These are phyloP conservation scores for Hyposoter dolosus DNA, from an alignment of 2,888 invertebrate species.

Conservation along the genomic window DNA sequence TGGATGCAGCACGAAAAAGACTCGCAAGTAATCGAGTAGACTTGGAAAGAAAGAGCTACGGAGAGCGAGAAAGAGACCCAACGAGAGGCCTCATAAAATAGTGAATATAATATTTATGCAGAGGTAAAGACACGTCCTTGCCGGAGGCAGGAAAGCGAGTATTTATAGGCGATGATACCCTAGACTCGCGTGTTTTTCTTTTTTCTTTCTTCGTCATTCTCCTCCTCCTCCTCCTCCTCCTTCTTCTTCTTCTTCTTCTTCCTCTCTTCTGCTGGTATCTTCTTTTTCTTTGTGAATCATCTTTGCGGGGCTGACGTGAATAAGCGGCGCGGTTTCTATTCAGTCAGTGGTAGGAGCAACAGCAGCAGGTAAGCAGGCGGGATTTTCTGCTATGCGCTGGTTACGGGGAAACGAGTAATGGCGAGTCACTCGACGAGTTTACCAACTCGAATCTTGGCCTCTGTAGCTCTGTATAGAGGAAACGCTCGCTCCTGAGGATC, in stretches of 20 bases:
- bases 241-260: conserved; percentile 55
- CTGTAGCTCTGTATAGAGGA: conserved; percentile 25
- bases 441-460: conserved; percentile 38
- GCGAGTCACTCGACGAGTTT: conserved; percentile 54
- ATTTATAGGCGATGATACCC: conserved; percentile 84
- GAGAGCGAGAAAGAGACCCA: background rate
- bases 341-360: conserved; percentile 57
- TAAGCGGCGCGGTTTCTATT: conserved; percentile 64
- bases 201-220: conserved; percentile 59
- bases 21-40: conserved; percentile 12
- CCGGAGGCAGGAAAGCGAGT: conserved; percentile 80
- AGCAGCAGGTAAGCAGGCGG: conserved; percentile 25
- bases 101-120: conserved; percentile 58
- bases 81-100: conserved; percentile 48
- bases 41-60: no score
- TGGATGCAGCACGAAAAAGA: background rate
- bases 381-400: conserved; percentile 47
- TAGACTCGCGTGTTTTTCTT: conserved; percentile 74
- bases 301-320: conserved; percentile 72
- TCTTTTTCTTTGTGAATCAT: conserved; percentile 76
- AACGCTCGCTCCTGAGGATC: conserved; percentile 44
- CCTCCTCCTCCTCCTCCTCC: conserved; percentile 58
- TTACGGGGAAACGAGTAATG: conserved; percentile 59
- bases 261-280: conserved; percentile 67
- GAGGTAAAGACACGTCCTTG: conserved; percentile 80